phyloP scores from a whole-genome alignment of 2,797 vertebrate genomes.

The Periophthalmus magnuspinnatus region DNA sequence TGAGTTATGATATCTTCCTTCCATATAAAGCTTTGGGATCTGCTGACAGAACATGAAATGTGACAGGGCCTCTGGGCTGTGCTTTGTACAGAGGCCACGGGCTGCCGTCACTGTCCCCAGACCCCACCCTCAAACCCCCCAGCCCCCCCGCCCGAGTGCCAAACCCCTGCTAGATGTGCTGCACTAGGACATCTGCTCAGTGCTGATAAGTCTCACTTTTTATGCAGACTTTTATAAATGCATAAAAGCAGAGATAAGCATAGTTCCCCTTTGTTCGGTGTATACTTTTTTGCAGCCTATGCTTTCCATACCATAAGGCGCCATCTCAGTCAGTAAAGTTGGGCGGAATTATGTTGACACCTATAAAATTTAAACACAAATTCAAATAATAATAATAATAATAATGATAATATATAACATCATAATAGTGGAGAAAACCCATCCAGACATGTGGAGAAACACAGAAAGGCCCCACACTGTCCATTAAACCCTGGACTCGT shows the following conservation, averaged over 20 bases:
- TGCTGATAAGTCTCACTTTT: constrained; percentile 66
- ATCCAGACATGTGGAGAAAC: too few species aligned
- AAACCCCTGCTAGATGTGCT: constrained; percentile 44
- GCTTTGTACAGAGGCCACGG: constrained; percentile 55
- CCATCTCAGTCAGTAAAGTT: constrained; percentile 15
- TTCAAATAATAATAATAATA: too few species aligned
- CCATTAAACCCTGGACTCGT: too few species aligned
- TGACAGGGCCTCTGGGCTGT: constrained; percentile 40
- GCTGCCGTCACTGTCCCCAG: constrained; percentile 51
- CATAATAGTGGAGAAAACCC: too few species aligned
- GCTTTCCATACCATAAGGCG: constrained; percentile 22
- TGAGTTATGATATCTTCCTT: constrained; percentile 17
- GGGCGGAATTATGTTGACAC: too few species aligned
- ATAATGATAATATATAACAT: too few species aligned
- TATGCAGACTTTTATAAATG: constrained; percentile 55
- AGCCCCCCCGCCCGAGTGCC: constrained; percentile 47
- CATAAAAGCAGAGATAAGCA: constrained; percentile 35
- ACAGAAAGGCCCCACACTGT: too few species aligned
- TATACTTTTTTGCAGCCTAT: constrained; percentile 18
- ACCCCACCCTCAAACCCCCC: neutral
- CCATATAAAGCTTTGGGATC: constrained; percentile 30
- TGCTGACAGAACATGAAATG: constrained; percentile 45
- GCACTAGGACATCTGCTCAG: constrained; percentile 60
- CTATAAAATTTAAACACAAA: too few species aligned
- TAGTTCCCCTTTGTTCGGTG: constrained; percentile 10